These are phyloP conservation scores for Rhinopomastus cyanomelas DNA, from an alignment of 2,113 vertebrate species.

Conservation along the genomic window DNA sequence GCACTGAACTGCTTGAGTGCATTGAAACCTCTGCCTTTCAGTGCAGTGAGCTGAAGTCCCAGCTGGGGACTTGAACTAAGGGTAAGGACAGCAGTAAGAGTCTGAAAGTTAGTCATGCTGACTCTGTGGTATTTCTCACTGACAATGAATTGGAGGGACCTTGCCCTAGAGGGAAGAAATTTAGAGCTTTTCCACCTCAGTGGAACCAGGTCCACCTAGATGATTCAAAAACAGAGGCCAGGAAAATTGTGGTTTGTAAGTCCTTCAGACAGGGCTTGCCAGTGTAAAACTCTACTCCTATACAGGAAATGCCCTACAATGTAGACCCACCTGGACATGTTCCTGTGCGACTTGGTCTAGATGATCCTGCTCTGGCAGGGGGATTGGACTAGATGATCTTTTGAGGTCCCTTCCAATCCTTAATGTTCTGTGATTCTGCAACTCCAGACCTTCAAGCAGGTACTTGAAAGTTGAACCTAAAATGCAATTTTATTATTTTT, in stretches of 20 bases:
- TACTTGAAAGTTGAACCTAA: neutral
- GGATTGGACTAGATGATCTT: too few species aligned
- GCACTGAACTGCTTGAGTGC: neutral
- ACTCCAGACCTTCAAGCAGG: neutral
- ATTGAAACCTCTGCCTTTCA: neutral
- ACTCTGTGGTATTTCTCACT: neutral
- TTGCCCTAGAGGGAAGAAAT: neutral
- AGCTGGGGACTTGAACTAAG: neutral
- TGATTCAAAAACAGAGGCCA: slow-evolving; percentile 20
- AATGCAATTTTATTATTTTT: neutral
- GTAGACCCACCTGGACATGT: too few species aligned
- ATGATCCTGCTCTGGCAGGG: too few species aligned
- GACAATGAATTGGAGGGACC: neutral
- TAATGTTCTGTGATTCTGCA: too few species aligned
- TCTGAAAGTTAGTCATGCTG: neutral
- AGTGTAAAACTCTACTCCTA: neutral
- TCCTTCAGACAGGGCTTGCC: neutral
- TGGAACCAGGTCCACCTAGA: slow-evolving; percentile 10
- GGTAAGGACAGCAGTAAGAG: neutral
- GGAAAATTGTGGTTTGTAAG: neutral
- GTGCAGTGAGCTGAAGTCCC: neutral
- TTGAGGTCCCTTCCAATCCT: too few species aligned
- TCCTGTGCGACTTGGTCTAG: too few species aligned
- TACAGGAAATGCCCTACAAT: neutral
- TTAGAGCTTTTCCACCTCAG: slow-evolving; percentile 5